Evolutionary conservation across 1,140 invertebrate species (phyloP).

Genomic region (Macrotrachela quadricornifera): DNA sequence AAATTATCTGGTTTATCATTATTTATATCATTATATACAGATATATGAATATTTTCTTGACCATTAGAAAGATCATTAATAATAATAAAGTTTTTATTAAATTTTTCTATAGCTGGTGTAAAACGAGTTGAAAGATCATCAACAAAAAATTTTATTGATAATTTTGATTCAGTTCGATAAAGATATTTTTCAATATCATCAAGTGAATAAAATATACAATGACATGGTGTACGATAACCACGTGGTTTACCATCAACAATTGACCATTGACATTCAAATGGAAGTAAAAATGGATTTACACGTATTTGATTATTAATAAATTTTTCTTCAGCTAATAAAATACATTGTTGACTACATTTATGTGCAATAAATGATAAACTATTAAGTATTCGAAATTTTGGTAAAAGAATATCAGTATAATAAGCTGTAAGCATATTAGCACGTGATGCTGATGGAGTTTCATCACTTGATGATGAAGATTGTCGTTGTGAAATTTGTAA

Average conservation of each 20-base stretch:
- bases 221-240: conserved; percentile 64
- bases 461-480: too few relatives aligned
- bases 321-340: too few relatives aligned
- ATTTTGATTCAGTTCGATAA: conserved; percentile 40
- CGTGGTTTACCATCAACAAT: too few relatives aligned
- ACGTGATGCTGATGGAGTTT: too few relatives aligned
- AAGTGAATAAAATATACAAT: conserved; percentile 49
- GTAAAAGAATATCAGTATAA: too few relatives aligned
- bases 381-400: too few relatives aligned
- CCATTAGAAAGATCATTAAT: conserved; percentile 45
- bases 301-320: too few relatives aligned
- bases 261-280: conserved; percentile 2
- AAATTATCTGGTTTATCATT: conserved; percentile 54
- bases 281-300: neutral
- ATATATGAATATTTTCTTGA: conserved; percentile 62
- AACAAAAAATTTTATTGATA: conserved; percentile 71
- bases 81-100: conserved; percentile 35
- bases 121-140: conserved; percentile 51
- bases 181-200: conserved; percentile 59
- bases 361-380: too few relatives aligned
- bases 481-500: too few relatives aligned
- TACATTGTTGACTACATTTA: too few relatives aligned
- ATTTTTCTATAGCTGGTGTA: conserved; percentile 51
- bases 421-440: too few relatives aligned
- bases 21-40: conserved; percentile 71